Percentiles rank a stretch among this genome's conserved stretches.
Evolutionary conservation across 2,113 vertebrate species (phyloP).

Genomic region (Octodon degus): DNA sequence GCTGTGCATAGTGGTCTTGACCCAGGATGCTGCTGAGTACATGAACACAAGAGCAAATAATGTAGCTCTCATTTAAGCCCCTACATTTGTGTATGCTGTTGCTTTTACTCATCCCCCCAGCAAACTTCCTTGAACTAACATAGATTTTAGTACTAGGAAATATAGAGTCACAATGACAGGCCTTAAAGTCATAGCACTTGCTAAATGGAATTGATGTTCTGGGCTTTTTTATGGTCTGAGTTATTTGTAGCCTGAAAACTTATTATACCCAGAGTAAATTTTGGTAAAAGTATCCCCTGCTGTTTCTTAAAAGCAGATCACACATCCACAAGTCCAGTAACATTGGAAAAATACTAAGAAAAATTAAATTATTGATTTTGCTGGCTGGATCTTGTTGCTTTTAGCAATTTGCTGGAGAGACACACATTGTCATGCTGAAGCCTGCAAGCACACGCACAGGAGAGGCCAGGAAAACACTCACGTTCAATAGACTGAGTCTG

Average conservation of each 20-base stretch:
- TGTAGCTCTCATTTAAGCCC: background rate
- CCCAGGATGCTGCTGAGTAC: background rate
- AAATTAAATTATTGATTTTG: constrained; percentile 44
- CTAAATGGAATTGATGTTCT: background rate
- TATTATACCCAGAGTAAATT: background rate
- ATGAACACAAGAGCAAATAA: background rate
- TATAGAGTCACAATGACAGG: background rate
- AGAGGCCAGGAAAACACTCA: background rate
- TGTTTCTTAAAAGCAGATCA: constrained; percentile 10
- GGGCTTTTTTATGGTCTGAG: background rate
- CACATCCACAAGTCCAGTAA: background rate
- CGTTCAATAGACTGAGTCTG: background rate
- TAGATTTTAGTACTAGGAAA: background rate
- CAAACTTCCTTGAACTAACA: background rate
- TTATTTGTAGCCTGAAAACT: background rate
- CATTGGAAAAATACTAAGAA: constrained; percentile 43
- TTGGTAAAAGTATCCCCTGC: background rate
- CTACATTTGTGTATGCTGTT: background rate
- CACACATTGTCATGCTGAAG: rapidly evolving
- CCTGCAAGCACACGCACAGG: rapidly evolving
- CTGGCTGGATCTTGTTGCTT: background rate
- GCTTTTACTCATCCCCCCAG: background rate
- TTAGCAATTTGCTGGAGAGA: background rate
- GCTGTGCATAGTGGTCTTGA: background rate
- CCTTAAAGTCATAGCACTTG: background rate